Evolutionary conservation across 1,140 invertebrate species (phyloP), one percentile per base, ranked within the genome.

Genomic region (Diabrotica undecimpunctata): DNA sequence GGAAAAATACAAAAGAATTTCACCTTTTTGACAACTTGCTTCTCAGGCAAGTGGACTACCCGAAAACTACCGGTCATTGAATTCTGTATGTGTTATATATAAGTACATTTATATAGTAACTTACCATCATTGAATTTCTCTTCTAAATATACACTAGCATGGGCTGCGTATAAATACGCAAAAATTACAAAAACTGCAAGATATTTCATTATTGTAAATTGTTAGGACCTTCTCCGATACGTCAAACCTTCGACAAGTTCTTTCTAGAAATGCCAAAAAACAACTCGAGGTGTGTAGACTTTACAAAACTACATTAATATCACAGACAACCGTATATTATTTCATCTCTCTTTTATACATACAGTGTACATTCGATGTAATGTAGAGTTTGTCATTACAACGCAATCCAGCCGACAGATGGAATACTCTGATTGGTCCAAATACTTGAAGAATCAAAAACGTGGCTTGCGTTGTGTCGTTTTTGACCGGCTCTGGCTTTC

Each of bases 41-140:
- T 25, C 25, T 25, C 4, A 25, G 25, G 25, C 1, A 1, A 25
- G 4, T 25, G 25, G 25, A 25, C 25, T 25, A 25, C 25, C 25
- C n/a, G 4, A 46, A 46, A 46, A 46, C 8, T n/a, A 46, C 41
- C 41, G 41, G 41, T 46, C 41, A 46, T 10, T 10, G 3, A 46
- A 46, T n/a, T 5, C 41, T 46, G 8, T 6, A 8, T 10, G n/a
- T 10, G n/a, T 54, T 61, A 36, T 25, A 25, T 7, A 9, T 57
- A 57, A 62, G 54, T 46, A 66, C 66, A 60, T 52, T 50, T 54
- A 36, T 11, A 52, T 51, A 64, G 64, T 11, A 51, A 82, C 86
- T 87, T 81, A 90, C 89, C 88, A 79, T 90, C 89, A n/a, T 73
- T 74, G 78, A 91, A 91, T 69, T 87, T 89, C 76, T 91, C 90